These are phyloP conservation scores for Bettongia penicillata DNA, from an alignment of 2,113 vertebrate species.

Conservation along the genomic window DNA sequence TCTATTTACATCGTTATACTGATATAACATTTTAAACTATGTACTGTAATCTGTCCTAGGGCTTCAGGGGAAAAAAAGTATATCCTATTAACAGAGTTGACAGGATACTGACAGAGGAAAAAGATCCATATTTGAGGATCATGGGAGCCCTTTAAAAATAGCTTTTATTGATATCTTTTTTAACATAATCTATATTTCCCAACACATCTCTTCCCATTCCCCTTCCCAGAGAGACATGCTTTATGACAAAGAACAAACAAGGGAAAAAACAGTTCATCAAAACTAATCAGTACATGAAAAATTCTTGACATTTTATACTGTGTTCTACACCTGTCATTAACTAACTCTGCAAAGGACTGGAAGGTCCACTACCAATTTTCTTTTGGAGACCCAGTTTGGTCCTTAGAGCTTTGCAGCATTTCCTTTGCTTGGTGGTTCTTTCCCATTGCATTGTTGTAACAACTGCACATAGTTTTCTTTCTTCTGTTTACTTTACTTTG, in stretches of 20 bases:
- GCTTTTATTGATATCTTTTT: neutral
- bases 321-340: neutral
- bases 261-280: neutral
- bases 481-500: neutral
- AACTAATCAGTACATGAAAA: neutral
- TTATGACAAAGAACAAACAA: neutral
- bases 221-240: neutral
- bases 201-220: neutral
- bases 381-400: neutral
- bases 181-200: neutral
- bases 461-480: neutral
- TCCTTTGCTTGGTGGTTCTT: neutral
- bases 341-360: neutral
- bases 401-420: neutral
- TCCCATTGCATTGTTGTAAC: neutral
- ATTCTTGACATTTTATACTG: neutral
- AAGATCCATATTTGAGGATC: neutral
- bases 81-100: neutral
- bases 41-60: neutral
- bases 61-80: neutral
- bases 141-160: neutral
- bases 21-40: conserved; percentile 26
- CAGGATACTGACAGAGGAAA: neutral
- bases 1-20: neutral
- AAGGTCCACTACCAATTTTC: neutral